A percentile compares a stretch with the other conserved stretches of the same genome.
These are phyloP conservation scores for Flabesymbios commensalis DNA, from an alignment of 2,888 invertebrate genomes.

Conservation along the genomic window DNA sequence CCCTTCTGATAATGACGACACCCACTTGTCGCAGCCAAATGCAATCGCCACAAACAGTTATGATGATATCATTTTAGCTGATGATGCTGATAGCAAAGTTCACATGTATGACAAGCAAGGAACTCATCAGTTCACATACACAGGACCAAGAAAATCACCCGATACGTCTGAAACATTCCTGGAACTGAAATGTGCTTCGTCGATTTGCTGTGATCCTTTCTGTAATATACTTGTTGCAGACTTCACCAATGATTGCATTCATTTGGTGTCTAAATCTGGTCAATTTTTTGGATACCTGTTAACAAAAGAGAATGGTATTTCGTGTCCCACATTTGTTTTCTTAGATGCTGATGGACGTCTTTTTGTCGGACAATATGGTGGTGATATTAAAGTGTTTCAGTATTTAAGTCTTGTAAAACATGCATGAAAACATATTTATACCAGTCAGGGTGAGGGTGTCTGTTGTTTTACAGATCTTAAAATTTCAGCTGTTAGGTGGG, in stretches of 20 bases:
- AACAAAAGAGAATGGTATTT: constrained; percentile 15
- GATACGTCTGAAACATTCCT: too few relatives aligned
- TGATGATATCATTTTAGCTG: neutral
- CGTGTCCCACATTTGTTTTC: constrained; percentile 25
- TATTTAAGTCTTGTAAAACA: constrained; percentile 24
- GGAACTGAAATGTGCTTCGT: constrained; percentile 21
- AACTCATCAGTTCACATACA: neutral
- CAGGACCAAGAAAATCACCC: too few relatives aligned
- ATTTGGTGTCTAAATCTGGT: constrained; percentile 21
- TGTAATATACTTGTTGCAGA: constrained; percentile 30
- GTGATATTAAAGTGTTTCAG: constrained; percentile 21
- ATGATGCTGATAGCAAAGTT: neutral
- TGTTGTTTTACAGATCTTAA: too few relatives aligned
- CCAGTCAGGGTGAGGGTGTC: too few relatives aligned
- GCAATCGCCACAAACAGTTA: neutral
- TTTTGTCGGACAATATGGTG: constrained; percentile 29
- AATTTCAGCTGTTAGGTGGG: too few relatives aligned
- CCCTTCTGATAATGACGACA: too few relatives aligned
- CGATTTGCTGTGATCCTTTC: constrained; percentile 27
- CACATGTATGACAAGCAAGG: neutral
- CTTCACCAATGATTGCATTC: constrained; percentile 27
- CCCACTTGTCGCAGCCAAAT: neutral
- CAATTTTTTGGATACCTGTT: constrained; percentile 25
- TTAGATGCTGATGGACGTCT: constrained; percentile 24
- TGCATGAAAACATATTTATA: too few relatives aligned